Conservation (phyloP, 2,797 vertebrate species). For the Mormyrus proboscirostris region DNA sequence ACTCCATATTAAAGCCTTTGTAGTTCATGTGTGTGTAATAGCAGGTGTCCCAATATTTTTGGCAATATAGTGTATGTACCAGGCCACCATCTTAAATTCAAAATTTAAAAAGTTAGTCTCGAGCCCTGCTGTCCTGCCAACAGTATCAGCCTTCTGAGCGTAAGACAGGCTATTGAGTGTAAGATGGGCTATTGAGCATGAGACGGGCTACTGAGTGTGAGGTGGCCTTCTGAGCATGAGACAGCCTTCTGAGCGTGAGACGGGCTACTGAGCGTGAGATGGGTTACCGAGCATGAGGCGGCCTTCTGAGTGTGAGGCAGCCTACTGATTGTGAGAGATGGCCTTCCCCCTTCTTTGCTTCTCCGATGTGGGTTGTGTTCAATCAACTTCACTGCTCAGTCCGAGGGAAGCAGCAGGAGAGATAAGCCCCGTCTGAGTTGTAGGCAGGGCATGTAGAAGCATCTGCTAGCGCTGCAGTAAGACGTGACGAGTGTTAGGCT, state of each 20-base stretch:
- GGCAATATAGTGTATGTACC: background rate
- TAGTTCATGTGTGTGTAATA: background rate
- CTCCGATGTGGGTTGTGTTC: background rate
- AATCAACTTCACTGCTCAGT: background rate
- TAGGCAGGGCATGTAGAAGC: background rate
- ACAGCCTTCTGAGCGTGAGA: too few species aligned
- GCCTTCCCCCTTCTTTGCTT: background rate
- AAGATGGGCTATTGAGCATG: too few species aligned
- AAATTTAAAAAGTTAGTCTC: background rate
- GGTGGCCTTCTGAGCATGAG: too few species aligned
- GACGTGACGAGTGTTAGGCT: background rate
- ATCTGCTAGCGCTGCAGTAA: background rate
- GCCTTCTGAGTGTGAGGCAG: background rate
- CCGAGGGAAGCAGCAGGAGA: background rate
- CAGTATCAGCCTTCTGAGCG: background rate
- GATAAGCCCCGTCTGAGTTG: background rate
- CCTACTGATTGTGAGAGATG: background rate
- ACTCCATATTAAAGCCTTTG: background rate
- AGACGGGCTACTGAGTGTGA: background rate
- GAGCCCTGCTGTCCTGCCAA: too few species aligned
- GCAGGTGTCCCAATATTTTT: too few species aligned
- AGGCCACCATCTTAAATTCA: background rate
- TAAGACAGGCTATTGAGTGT: too few species aligned
- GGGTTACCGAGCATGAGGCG: too few species aligned
- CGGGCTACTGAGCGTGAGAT: too few species aligned